These are phyloP conservation scores for Myotis planiceps DNA, from an alignment of 2,797 vertebrate genomes.

Conservation along the genomic window DNA sequence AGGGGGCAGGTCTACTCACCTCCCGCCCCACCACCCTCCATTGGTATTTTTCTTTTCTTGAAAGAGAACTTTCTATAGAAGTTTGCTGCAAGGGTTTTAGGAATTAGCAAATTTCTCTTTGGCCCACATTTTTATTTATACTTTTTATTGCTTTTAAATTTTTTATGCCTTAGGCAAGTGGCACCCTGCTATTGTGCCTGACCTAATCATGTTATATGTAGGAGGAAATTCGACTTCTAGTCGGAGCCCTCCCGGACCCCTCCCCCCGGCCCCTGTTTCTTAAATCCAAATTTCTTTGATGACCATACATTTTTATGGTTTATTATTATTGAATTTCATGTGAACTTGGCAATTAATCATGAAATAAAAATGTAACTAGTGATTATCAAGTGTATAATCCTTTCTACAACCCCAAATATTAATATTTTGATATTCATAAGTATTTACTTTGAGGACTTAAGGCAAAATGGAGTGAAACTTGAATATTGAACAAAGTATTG, in stretches of 20 bases:
- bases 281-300: not conserved
- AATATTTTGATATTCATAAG: not conserved
- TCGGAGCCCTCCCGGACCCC: not conserved
- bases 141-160: not conserved
- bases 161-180: not conserved
- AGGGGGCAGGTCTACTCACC: not conserved
- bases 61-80: not conserved
- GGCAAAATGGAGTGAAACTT: slow-evolving; percentile 11
- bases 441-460: not conserved
- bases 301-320: not conserved
- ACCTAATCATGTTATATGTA: not conserved
- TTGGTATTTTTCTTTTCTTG: not conserved
- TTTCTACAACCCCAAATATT: not conserved
- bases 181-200: too few relatives aligned
- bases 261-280: not conserved
- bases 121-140: not conserved
- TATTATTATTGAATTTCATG: not conserved
- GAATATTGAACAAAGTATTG: not conserved
- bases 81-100: not conserved
- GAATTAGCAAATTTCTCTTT: not conserved
- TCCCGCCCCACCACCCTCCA: accelerated
- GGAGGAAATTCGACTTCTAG: not conserved
- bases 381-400: not conserved
- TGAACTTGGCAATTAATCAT: not conserved
- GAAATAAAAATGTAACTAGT: not conserved